Conservation (phyloP, 2,113 vertebrate species). For the Actinemys pallida region DNA sequence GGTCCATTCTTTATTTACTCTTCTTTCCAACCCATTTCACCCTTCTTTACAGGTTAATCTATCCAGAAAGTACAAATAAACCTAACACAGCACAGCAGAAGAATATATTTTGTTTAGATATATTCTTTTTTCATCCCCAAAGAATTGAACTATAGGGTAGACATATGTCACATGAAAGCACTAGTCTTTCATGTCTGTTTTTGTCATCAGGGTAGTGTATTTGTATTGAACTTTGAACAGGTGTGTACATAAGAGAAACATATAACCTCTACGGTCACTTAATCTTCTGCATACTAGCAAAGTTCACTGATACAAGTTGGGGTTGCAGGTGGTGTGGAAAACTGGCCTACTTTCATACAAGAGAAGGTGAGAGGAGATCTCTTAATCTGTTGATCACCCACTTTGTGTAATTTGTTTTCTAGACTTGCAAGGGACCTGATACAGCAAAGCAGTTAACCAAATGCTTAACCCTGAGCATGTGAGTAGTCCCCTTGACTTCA, state of each 20-base stretch:
- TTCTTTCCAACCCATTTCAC: background rate
- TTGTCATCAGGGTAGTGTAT: background rate
- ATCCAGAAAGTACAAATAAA: background rate
- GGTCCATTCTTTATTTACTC: background rate
- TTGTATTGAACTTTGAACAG: constrained; percentile 36
- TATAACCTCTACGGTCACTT: constrained; percentile 35
- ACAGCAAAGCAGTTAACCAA: background rate
- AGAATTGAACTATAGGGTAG: background rate
- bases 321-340: background rate
- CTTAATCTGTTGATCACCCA: background rate
- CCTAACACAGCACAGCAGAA: constrained; percentile 4
- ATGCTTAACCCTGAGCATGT: background rate
- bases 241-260: constrained; percentile 30
- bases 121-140: constrained; percentile 16
- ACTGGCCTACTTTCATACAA: background rate
- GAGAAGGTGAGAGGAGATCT: background rate
- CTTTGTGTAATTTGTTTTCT: background rate
- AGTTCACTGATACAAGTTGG: background rate
- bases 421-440: background rate
- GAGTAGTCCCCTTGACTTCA: background rate
- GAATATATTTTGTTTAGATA: constrained; percentile 6
- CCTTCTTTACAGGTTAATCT: constrained; percentile 17
- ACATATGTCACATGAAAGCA: background rate
- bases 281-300: constrained; percentile 53
- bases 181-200: background rate